These are phyloP conservation scores for Nomada ruficornis DNA, from an alignment of 2,888 invertebrate species.

Conservation along the genomic window DNA sequence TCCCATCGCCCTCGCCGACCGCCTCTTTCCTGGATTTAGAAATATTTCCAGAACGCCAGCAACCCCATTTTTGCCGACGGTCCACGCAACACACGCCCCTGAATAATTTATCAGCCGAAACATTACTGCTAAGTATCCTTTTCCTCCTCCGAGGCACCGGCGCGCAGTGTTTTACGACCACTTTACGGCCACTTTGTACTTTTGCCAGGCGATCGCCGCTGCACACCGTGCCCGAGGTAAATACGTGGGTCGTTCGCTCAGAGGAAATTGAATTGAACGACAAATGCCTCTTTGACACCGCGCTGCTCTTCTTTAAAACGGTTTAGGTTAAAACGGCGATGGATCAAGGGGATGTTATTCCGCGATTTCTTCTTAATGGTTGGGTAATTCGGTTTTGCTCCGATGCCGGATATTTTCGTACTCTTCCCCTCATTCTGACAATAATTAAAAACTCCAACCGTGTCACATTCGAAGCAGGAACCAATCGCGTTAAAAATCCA, in stretches of 20 bases:
- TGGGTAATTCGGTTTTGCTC: too few relatives aligned
- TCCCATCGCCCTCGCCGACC: background rate
- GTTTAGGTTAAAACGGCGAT: too few relatives aligned
- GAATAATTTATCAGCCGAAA: conserved; percentile 48
- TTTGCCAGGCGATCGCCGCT: conserved; percentile 31
- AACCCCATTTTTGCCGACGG: conserved; percentile 7
- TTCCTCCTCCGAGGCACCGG: background rate
- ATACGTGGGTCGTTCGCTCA: conserved; percentile 17
- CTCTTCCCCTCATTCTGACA: too few relatives aligned
- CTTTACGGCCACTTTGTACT: conserved; percentile 49
- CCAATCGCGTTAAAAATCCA: too few relatives aligned
- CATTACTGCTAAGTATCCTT: conserved; percentile 38
- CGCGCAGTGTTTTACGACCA: conserved; percentile 48
- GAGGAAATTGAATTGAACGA: conserved; percentile 29
- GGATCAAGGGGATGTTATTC: too few relatives aligned
- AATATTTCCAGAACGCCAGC: conserved; percentile 21
- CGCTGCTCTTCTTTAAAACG: background rate
- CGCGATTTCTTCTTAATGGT: too few relatives aligned
- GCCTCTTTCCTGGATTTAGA: conserved; percentile 54
- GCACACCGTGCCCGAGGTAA: conserved; percentile 20
- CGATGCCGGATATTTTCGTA: too few relatives aligned
- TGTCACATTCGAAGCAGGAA: too few relatives aligned
- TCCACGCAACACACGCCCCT: conserved; percentile 23
- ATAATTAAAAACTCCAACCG: too few relatives aligned
- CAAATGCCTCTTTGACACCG: background rate